Conservation (phyloP, 2,888 invertebrate species). For the Parascotia fuliginaria region DNA sequence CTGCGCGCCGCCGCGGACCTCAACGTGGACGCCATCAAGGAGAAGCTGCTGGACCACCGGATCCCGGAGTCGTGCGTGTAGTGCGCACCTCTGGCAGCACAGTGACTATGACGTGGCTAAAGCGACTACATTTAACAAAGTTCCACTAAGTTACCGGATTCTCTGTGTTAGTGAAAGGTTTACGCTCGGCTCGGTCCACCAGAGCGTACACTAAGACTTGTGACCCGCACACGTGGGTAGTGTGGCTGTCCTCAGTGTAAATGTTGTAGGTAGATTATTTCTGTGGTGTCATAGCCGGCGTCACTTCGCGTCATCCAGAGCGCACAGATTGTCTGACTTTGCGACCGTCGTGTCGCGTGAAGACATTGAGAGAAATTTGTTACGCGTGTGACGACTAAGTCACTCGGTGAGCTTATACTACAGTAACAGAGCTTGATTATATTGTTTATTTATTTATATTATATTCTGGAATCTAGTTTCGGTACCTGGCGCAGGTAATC, state of each 20-base stretch:
- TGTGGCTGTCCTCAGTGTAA: constrained; percentile 49
- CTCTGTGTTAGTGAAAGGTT: constrained; percentile 5
- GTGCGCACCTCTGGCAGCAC: constrained; percentile 44
- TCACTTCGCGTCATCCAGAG: constrained; percentile 7
- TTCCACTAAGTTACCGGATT: background rate
- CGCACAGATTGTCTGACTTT: constrained; percentile 14
- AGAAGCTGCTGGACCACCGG: constrained; percentile 93
- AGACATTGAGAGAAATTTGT: constrained; percentile 3
- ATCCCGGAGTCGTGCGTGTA: constrained; percentile 96
- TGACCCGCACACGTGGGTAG: background rate
- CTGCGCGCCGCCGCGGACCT: constrained; percentile 81
- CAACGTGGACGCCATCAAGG: constrained; percentile 94
- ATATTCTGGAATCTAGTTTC: background rate
- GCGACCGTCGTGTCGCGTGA: no score
- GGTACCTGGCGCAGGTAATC: background rate
- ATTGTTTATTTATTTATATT: no score
- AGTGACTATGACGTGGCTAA: background rate
- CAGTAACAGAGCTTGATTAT: no score
- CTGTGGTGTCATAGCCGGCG: constrained; percentile 24
- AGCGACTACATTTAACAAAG: background rate
- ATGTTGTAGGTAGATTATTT: constrained; percentile 56
- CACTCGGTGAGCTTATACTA: no score
- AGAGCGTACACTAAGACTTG: constrained; percentile 1
- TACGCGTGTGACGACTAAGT: no score
- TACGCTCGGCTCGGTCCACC: background rate